Evolutionary conservation across 2,888 invertebrate species (phyloP), one percentile per base, ranked within the genome.

Genomic region (Altica lythri): DNA sequence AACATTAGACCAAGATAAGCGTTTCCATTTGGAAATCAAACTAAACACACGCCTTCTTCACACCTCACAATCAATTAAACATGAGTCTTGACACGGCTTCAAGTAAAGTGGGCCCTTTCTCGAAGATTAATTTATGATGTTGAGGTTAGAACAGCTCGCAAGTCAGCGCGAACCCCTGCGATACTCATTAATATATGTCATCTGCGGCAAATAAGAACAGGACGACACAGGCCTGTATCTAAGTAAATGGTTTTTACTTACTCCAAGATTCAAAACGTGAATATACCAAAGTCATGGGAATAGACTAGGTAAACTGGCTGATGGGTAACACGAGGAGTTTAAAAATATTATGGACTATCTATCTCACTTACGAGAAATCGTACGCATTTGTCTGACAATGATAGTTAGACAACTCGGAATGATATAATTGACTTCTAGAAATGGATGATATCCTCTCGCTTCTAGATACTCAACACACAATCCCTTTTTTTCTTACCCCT

Each of bases 131-230:
- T 59, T 56, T 59, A 59, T 59, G 51, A 59, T 38, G 56, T 47
- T 45, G 54, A 48, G 56, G 56, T 53, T 56, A 49, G 56, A 59
- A 56, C 51, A 59, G 51, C 53, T 51, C 50, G 29, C 55, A 52
- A 58, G 55, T 53, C 55, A 38, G 51, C 59, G 29, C 34, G 40
- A 48, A 49, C 60, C 57, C 60, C 49, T 43, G 55, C 52, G 53
- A 57, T 55, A 55, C 43, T 55, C 60, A 60, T 60, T 60, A 60
- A 55, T 60, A 60, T 53, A 58, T 57, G 60, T 60, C 60, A 51
- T 57, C 55, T 49, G 34, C 34, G 46, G 53, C 55, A 57, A 52
- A 60, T 55, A 57, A 57, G 51, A 55, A 57, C 49, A 54, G 46
- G 53, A 53, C 45, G 30, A 13, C 12, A 13, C 48, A 48, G 48